Base-by-base conservation (phyloP, 1,140 invertebrate genomes). In the Listronotus oregonensis region DNA sequence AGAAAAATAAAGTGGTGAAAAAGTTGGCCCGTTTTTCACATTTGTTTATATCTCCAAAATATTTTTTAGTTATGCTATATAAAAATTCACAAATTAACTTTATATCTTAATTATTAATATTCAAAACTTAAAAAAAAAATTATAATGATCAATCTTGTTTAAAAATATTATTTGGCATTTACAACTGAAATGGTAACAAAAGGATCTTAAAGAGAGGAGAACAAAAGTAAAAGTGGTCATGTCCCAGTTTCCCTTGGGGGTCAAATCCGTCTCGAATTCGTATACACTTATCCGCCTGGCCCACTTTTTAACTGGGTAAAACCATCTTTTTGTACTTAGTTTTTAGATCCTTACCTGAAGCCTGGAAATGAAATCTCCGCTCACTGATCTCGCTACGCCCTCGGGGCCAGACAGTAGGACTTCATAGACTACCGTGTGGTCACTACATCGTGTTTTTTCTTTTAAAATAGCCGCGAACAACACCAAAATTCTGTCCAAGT, bases 401-500 rank as follows among this genome's bases (percentile, higher is more conserved):
- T 72, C 71, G 32, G 75, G 69, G n/a, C 62, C 69, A 14, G 70
- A 67, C 27, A 70, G 59, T 4, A 65, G 54, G 39, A 78, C 76
- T 52, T 78, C 75, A 67, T 67, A 77, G 9, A 68, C 50, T 18
- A 72, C 65, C 15, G 69, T 52, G 39, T 73, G 71, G 47, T 75
- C 70, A 50, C 43, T 59, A 40, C 55, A 44, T 68, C 58, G 43
- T 55, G 40, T 52, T 69, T 72, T 69, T 71, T 77, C 75, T 68
- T 66, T 71, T 39, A 78, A 70, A 54, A 70, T 66, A 6, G 77
- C 77, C 58, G 77, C 73, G 72, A 77, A 78, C 54, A 78, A 60
- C 64, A 78, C 77, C 21, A 68, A 68, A 60, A 78, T 75, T 44
- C 75, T 69, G 60, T 74, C 73, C 56, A 73, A 68, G 64, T 78